Percentiles rank a stretch among this genome's conserved stretches.
Conservation (phyloP, 2,113 vertebrate species). For the Ginglymostoma cirratum region DNA sequence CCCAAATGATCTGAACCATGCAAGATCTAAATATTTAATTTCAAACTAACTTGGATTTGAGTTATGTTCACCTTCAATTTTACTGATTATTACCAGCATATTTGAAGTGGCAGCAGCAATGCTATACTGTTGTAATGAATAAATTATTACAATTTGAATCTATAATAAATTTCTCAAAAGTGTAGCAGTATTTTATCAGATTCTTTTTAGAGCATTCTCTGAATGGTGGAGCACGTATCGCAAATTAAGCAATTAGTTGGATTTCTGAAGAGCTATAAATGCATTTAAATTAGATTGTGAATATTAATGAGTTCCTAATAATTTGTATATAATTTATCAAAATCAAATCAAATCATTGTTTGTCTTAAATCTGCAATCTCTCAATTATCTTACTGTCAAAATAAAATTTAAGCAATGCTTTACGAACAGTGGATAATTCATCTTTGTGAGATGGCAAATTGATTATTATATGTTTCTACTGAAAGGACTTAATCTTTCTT, state of each 20-base stretch:
- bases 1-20: neutral
- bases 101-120: neutral
- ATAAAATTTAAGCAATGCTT: neutral
- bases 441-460: neutral
- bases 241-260: neutral
- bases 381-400: neutral
- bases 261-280: constrained; percentile 11
- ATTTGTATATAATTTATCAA: neutral
- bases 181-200: neutral
- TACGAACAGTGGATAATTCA: neutral
- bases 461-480: neutral
- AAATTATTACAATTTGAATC: neutral
- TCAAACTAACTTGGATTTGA: neutral
- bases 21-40: neutral
- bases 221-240: neutral
- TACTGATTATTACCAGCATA: neutral
- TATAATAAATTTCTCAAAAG: neutral
- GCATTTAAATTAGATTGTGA: neutral
- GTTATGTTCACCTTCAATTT: neutral
- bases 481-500: neutral
- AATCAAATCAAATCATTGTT: neutral
- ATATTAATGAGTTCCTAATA: neutral
- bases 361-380: neutral
- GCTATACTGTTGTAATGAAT: neutral
- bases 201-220: neutral